Evolutionary conservation across 2,888 invertebrate genomes (phyloP).

Genomic region (Petrolisthes manimaculis): DNA sequence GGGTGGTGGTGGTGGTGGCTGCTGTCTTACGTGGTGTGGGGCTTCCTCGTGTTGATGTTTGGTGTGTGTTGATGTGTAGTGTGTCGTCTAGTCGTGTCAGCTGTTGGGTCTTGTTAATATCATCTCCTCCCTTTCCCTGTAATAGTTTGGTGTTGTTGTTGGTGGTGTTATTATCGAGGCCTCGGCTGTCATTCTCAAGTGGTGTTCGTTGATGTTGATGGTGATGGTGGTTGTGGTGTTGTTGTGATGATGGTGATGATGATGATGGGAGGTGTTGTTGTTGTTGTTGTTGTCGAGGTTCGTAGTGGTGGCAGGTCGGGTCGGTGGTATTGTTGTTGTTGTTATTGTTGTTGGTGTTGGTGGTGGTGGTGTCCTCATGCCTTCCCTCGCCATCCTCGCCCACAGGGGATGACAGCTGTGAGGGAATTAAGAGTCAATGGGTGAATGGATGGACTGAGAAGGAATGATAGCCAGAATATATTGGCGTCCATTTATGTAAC

Average conservation of each 20-base stretch:
- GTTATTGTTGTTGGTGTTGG: not conserved
- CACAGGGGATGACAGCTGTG: conserved; percentile 38
- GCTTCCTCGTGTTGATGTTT: not conserved
- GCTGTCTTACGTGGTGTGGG: not conserved
- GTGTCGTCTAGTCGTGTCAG: conserved; percentile 40
- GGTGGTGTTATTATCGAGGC: not conserved
- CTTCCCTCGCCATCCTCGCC: conserved; percentile 36
- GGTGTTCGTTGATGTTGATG: too few relatives aligned
- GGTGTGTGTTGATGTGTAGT: conserved; percentile 25
- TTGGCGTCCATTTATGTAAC: not conserved
- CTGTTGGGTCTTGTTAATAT: conserved; percentile 27
- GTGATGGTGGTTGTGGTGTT: too few relatives aligned
- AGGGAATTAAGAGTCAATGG: not conserved
- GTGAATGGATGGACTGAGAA: conserved; percentile 5
- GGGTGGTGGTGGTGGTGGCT: not conserved
- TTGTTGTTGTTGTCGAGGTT: conserved; percentile 25
- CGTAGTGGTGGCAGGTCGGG: conserved; percentile 19
- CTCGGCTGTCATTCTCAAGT: too few relatives aligned
- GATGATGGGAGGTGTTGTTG: conserved; percentile 16
- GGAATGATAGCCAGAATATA: conserved; percentile 4
- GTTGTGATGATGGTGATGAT: not conserved
- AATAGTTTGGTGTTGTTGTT: not conserved
- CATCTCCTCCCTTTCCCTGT: not conserved
- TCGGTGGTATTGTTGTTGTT: not conserved
- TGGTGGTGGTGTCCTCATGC: conserved; percentile 1